Base-by-base conservation (phyloP, 2,797 vertebrate species). In the Brachyalestes nurse region DNA sequence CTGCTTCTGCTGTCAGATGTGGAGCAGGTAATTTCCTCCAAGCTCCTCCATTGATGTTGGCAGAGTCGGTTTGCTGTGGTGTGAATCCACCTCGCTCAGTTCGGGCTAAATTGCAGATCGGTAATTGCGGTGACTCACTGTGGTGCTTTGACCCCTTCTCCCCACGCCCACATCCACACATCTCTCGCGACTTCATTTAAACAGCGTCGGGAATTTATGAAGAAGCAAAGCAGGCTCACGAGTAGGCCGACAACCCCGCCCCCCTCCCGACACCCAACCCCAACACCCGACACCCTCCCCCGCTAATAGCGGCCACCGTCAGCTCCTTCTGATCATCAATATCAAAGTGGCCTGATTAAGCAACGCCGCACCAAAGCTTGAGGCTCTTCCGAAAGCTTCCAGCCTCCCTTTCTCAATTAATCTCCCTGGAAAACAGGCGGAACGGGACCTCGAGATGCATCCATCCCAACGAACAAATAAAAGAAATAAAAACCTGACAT, bases 341-440 rank as follows among this genome's bases (percentile, higher is more conserved):
- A 91, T 90, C 87, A 62, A 64, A 66, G 78, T 82, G 58, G 85
- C 86, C 87, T 90, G 89, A 93, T 93, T 93, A 91, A 89, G 73
- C 60, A 81, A 83, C 86, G 47, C 80, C 25, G 82, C 38, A 80
- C 86, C 86, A 86, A 71, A 69, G 69, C 55, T 5, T 25, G 17
- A 16, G 62, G 55, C 53, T 79, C 42, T 66, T 42, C 67, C 74
- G 70, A 14, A 23, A 71, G 79, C 82, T 84, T 65, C 49, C 17
- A 25, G 82, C 78, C 34, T 77, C 84, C 78, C 83, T 82, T 72
- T 75, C 3, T 73, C 81, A 89, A 85, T 91, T 92, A 87, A 90
- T 91, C 91, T 90, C 82, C 86, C 83, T 83, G 62, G 72, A 81
- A 87, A 83, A 76, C 38, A 67, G 83, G 80, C 55, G 69, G 55